phyloP scores from a whole-genome alignment of 2,113 vertebrate genomes.

The Ochotona curzoniae region DNA sequence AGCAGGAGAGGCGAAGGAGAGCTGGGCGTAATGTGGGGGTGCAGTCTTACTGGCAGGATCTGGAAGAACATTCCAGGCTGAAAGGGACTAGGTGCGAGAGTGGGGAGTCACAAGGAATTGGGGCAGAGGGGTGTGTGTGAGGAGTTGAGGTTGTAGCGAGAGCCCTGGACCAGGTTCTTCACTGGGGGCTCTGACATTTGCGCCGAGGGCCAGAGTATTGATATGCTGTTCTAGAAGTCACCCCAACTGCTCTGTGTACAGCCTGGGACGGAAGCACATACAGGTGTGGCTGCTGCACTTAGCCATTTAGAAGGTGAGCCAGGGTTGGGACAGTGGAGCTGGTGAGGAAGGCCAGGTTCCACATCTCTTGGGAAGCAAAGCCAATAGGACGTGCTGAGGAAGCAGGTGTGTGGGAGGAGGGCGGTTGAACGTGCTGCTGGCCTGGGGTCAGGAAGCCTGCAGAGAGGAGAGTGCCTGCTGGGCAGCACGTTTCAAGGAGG shows the following conservation, averaged over 20 bases:
- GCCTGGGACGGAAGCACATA: neutral
- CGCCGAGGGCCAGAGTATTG: neutral
- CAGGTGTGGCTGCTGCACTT: neutral
- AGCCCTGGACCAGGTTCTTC: neutral
- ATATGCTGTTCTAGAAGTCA: neutral
- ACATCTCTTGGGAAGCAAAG: neutral
- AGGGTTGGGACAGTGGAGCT: neutral
- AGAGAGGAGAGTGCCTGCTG: neutral
- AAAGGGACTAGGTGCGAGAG: neutral
- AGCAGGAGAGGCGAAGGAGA: neutral
- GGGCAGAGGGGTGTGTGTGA: neutral
- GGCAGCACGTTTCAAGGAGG: too few species aligned
- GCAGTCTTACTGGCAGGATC: neutral
- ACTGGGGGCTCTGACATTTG: neutral
- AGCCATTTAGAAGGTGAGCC: neutral
- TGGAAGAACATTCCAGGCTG: neutral
- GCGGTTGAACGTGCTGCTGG: neutral
- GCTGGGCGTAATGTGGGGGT: neutral
- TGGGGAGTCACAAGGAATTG: neutral
- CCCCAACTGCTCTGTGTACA: neutral
- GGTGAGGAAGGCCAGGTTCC: neutral
- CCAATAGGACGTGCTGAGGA: neutral
- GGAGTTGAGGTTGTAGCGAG: neutral
- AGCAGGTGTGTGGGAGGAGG: neutral
- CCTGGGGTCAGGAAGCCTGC: neutral